These are phyloP conservation scores for Zoanthus solanderi DNA, from an alignment of 92 coral and sea anemone genomes.

Conservation along the genomic window DNA sequence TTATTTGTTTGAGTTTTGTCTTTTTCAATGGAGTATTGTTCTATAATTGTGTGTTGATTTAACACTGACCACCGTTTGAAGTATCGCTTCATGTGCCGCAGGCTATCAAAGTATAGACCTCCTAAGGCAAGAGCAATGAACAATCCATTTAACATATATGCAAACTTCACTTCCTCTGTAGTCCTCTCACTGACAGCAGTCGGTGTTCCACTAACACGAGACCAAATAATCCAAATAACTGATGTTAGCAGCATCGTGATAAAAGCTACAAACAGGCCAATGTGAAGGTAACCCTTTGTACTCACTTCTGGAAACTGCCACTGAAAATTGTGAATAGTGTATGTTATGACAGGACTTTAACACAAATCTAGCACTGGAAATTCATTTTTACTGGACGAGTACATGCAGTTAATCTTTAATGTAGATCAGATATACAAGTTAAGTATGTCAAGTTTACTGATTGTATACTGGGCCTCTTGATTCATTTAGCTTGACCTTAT, in stretches of 20 bases:
- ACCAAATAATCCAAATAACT: conserved; percentile 97
- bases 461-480: too few relatives aligned
- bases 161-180: conserved; percentile 93
- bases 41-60: conserved; percentile 85
- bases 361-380: too few relatives aligned
- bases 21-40: conserved; percentile 61
- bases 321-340: conserved; percentile 38
- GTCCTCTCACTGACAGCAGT: conserved; percentile 92
- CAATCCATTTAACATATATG: conserved; percentile 94
- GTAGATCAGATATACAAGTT: too few relatives aligned
- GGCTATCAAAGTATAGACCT: conserved; percentile 92
- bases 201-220: conserved; percentile 87
- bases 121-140: conserved; percentile 93
- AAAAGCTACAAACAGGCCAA: conserved; percentile 90
- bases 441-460: too few relatives aligned
- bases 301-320: conserved; percentile 97
- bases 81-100: conserved; percentile 87
- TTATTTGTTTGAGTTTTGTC: conserved; percentile 17
- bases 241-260: conserved; percentile 94
- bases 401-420: too few relatives aligned
- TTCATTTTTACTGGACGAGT: too few relatives aligned
- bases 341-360: too few relatives aligned
- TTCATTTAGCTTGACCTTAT: too few relatives aligned
- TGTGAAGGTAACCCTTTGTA: conserved; percentile 96
- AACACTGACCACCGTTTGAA: conserved; percentile 90